phyloP scores from a whole-genome alignment of 2,888 invertebrate species.

The Nemotelus nigrinus region DNA sequence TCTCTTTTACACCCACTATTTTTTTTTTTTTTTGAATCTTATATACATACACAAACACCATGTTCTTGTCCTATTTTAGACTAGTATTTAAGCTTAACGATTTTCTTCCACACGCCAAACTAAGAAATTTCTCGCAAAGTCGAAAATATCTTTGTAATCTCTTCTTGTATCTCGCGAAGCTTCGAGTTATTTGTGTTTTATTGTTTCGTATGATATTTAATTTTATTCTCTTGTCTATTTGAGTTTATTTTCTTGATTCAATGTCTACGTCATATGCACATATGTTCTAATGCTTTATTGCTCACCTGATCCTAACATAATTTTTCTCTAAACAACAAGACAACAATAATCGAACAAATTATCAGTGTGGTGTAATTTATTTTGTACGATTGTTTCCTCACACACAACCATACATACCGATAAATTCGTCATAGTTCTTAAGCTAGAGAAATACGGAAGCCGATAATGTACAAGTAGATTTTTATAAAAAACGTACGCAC shows the following conservation, averaged over 20 bases:
- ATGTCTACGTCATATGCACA: neutral
- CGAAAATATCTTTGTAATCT: too few relatives aligned
- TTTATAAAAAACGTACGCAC: constrained; percentile 17
- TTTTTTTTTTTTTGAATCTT: neutral
- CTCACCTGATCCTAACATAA: too few relatives aligned
- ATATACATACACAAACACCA: neutral
- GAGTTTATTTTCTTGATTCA: neutral
- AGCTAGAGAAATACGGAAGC: neutral
- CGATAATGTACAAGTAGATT: constrained; percentile 43
- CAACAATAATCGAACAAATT: constrained; percentile 1
- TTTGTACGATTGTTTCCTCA: neutral
- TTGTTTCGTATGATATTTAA: neutral
- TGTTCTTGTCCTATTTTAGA: neutral
- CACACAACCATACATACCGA: neutral
- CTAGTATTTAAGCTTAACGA: neutral
- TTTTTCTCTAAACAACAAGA: neutral
- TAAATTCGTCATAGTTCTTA: neutral
- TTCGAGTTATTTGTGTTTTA: neutral
- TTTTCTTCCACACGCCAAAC: neutral
- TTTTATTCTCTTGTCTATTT: neutral
- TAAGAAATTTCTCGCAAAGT: too few relatives aligned
- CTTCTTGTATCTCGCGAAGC: neutral
- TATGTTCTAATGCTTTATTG: too few relatives aligned
- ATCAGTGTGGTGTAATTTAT: constrained; percentile 6
- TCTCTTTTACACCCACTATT: neutral